Base-by-base conservation (phyloP, 2,797 vertebrate species). In the Rhinatrema bivittatum region DNA sequence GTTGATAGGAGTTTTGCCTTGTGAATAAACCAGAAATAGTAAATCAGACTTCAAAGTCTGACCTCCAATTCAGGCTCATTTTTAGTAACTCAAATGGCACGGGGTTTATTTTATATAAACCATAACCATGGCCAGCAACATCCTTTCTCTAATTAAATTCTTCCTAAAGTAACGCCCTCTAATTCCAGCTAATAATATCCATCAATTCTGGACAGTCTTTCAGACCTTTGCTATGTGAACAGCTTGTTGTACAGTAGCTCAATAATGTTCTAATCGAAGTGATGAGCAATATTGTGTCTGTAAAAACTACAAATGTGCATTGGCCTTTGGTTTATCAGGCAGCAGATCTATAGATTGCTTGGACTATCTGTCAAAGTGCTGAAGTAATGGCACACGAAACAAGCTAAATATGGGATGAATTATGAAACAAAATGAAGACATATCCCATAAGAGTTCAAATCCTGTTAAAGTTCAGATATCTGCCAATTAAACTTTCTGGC, bases 401-500 rank as follows among this genome's bases (percentile, higher is more conserved):
- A 26, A 29, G 13, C 20, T 38, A 56, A 56, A 42, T 52, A 45
- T 51, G 46, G 15, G 38, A 58, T 46, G 32, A 46, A 35, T 62
- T 61, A 54, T 50, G 29, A 60, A 66, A 56, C 44, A 13, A 30
- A 46, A 37, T 41, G 25, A 56, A 54, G 53, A 3, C 13, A 37
- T 25, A 42, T 57, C 40, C 42, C 51, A 32, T 24, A 56, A 65
- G 54, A 44, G 41, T 65, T 64, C 41, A 3, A 9, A 54, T 63
- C 46, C 42, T 62, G 61, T 62, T 35, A 46, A 68, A 71, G 50
- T 72, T 57, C 60, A 62, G 2, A 63, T 67, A 57, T 54, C 53
- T 64, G 14, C 40, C 39, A 62, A 50, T 61, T 70, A 68, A 53
- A 60, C 23, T 32, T 49, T 40, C 14, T 51, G 24, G 55, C 40